A percentile compares a stretch with the other conserved stretches of the same genome.
Evolutionary conservation across 2,797 vertebrate genomes (phyloP).

Genomic region (Scomberomorus guttatus): DNA sequence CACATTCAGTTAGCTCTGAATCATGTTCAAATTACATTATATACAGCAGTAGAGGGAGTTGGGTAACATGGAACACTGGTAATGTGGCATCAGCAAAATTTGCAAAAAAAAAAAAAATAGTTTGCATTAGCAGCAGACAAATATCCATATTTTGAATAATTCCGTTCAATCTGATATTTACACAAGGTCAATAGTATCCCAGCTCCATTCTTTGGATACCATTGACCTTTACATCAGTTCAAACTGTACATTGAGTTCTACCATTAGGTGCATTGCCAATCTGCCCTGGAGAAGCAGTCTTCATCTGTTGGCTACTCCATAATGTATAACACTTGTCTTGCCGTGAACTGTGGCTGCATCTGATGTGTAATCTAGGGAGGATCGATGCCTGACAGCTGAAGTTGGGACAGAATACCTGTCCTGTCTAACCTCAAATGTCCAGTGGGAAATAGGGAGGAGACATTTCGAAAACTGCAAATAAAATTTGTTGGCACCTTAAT

Average conservation of each 20-base stretch:
- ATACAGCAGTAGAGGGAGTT: slow-evolving; percentile 12
- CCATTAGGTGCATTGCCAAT: slow-evolving; percentile 60
- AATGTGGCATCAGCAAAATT: slow-evolving; percentile 25
- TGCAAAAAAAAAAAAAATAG: not conserved
- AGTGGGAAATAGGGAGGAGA: slow-evolving; percentile 78
- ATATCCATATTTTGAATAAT: slow-evolving; percentile 51
- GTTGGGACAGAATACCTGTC: slow-evolving; percentile 69
- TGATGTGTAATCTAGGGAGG: slow-evolving; percentile 79
- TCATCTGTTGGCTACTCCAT: slow-evolving; percentile 69
- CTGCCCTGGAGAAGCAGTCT: slow-evolving; percentile 66
- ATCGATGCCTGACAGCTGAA: slow-evolving; percentile 80
- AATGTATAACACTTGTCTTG: slow-evolving; percentile 76
- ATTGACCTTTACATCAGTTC: slow-evolving; percentile 71
- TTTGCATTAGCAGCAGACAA: slow-evolving; percentile 22
- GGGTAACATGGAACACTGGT: slow-evolving; percentile 12
- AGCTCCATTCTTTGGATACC: slow-evolving; percentile 41
- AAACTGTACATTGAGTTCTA: slow-evolving; percentile 64
- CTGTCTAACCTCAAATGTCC: slow-evolving; percentile 71
- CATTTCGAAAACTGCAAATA: slow-evolving; percentile 75
- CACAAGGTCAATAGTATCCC: slow-evolving; percentile 52
- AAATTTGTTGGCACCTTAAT: slow-evolving; percentile 80
- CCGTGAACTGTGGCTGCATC: slow-evolving; percentile 49
- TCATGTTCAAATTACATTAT: slow-evolving; percentile 41
- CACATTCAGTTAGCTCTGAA: slow-evolving; percentile 49
- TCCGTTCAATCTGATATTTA: slow-evolving; percentile 70